Evolutionary conservation across 2,113 vertebrate genomes (phyloP).

Genomic region (Dipodomys spectabilis): DNA sequence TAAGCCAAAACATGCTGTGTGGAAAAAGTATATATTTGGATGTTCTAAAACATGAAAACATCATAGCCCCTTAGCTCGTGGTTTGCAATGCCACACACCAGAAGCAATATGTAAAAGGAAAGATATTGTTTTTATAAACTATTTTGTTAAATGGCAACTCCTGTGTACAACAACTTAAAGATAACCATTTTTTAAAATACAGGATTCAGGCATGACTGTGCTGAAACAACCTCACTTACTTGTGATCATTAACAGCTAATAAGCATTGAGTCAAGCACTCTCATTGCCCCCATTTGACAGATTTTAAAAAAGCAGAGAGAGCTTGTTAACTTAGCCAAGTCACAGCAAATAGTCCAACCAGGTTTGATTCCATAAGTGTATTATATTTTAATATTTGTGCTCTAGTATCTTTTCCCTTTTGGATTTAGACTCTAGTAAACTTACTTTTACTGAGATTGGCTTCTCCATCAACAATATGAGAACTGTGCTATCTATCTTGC

Average conservation of each 20-base stretch:
- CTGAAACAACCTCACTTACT: slow-evolving; percentile 14
- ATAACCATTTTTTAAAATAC: too few species aligned
- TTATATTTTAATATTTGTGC: slow-evolving; percentile 9
- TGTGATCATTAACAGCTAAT: slow-evolving; percentile 6
- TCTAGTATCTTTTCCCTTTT: not conserved
- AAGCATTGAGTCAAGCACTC: not conserved
- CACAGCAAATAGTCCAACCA: not conserved
- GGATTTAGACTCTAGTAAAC: not conserved
- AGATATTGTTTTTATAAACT: not conserved
- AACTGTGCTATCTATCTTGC: not conserved
- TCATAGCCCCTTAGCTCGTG: not conserved
- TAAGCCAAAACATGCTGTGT: slow-evolving; percentile 28
- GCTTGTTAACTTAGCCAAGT: slow-evolving; percentile 32
- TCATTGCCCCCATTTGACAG: slow-evolving; percentile 2
- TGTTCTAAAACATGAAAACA: not conserved
- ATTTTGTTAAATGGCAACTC: too few species aligned
- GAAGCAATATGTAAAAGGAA: not conserved
- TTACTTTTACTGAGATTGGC: not conserved
- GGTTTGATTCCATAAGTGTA: not conserved
- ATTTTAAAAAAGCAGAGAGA: slow-evolving; percentile 12
- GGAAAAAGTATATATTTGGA: not conserved
- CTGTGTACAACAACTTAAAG: too few species aligned
- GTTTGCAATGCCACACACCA: not conserved
- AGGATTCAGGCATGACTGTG: not conserved
- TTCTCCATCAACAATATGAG: slow-evolving; percentile 6